Percentiles rank a stretch among this genome's conserved stretches.
These are phyloP conservation scores for Centropus unirufus DNA, from an alignment of 2,113 vertebrate species.

Conservation along the genomic window DNA sequence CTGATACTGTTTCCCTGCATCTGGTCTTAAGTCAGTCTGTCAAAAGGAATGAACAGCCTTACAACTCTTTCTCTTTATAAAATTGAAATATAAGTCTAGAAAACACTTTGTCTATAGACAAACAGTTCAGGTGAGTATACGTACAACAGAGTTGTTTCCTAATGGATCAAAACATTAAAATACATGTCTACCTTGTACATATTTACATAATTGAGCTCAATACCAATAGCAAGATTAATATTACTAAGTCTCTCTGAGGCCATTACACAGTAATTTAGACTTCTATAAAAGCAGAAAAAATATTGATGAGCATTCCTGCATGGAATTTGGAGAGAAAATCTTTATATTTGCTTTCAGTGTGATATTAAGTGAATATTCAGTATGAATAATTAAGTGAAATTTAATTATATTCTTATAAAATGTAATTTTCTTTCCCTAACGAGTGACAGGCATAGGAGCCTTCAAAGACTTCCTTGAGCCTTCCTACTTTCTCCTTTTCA, in stretches of 20 bases:
- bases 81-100: neutral
- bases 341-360: neutral
- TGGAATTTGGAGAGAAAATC: neutral
- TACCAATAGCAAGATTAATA: neutral
- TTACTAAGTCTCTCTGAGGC: neutral
- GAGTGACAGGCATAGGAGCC: neutral
- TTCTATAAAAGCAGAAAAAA: neutral
- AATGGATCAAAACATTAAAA: neutral
- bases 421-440: neutral
- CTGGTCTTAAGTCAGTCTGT: neutral
- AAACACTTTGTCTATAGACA: neutral
- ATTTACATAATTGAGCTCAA: neutral
- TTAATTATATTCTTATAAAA: neutral
- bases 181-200: neutral
- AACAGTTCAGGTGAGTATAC: neutral
- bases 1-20: neutral
- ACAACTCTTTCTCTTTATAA: neutral
- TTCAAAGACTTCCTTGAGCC: neutral
- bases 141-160: neutral
- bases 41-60: neutral
- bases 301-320: neutral
- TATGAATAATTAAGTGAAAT: too few relatives aligned
- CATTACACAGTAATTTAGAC: neutral
- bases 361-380: neutral
- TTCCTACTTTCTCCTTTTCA: neutral